A percentile compares a stretch with the other conserved stretches of the same genome.
Conservation (phyloP, 2,888 invertebrate species). For the Lepidochrysops patricia region DNA sequence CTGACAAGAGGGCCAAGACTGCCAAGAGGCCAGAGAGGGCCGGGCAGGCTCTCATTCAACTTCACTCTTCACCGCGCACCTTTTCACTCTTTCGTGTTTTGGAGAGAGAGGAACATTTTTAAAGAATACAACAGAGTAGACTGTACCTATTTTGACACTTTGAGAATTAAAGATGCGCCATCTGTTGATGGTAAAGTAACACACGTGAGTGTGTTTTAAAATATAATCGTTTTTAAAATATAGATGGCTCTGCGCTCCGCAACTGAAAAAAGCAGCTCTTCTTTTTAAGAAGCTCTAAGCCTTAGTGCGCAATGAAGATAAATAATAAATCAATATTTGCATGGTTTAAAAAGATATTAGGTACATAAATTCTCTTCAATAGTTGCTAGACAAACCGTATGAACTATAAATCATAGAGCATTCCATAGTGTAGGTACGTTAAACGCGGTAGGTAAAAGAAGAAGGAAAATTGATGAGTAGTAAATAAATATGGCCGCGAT, state of each 20-base stretch:
- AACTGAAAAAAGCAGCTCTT: too few relatives aligned
- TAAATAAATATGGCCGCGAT: constrained; percentile 70
- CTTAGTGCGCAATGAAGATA: too few relatives aligned
- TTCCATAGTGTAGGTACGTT: too few relatives aligned
- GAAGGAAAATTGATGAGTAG: constrained; percentile 21
- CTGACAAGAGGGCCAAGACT: neutral
- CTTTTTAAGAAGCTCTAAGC: too few relatives aligned
- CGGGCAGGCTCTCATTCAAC: neutral
- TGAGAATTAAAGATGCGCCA: neutral
- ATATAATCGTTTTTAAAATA: neutral
- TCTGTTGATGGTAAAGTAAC: neutral
- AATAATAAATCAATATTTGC: too few relatives aligned
- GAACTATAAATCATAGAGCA: neutral
- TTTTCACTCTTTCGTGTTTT: neutral
- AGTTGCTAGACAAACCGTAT: too few relatives aligned
- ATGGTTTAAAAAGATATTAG: too few relatives aligned
- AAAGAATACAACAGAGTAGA: too few relatives aligned
- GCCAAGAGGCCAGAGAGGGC: neutral
- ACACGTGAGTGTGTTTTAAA: neutral
- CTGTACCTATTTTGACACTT: neutral
- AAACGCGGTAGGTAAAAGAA: constrained; percentile 10
- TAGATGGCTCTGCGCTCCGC: neutral
- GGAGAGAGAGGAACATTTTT: neutral
- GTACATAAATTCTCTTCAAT: too few relatives aligned
- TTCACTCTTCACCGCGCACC: neutral